Evolutionary conservation across 2,797 vertebrate species (phyloP).

Genomic region (Neostethus bicornis): DNA sequence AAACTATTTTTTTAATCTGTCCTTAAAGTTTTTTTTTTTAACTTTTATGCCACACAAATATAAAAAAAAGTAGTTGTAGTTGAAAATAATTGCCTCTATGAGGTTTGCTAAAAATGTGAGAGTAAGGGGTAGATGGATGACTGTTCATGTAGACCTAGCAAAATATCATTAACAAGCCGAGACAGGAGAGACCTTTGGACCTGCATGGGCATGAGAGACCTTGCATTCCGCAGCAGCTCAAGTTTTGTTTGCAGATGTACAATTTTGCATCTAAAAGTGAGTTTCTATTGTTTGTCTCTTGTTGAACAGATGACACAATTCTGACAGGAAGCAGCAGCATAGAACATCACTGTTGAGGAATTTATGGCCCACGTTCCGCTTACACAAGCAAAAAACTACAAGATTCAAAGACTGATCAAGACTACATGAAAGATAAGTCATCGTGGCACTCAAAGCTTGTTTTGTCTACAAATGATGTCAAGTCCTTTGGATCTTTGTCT

Average conservation of each 20-base stretch:
- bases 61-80: slow-evolving; percentile 1
- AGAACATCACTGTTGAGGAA: slow-evolving; percentile 66
- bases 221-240: slow-evolving; percentile 53
- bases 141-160: slow-evolving; percentile 12
- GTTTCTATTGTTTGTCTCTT: slow-evolving; percentile 48
- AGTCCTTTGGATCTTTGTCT: slow-evolving; percentile 62
- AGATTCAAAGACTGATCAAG: slow-evolving; percentile 38
- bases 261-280: slow-evolving; percentile 50
- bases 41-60: slow-evolving; percentile 1
- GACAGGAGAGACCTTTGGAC: slow-evolving; percentile 61
- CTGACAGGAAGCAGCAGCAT: slow-evolving; percentile 69
- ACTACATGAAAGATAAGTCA: slow-evolving; percentile 49
- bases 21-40: no score
- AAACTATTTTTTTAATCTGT: no score
- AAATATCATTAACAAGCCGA: slow-evolving; percentile 50
- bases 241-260: slow-evolving; percentile 47
- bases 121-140: no score
- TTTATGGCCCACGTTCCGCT: slow-evolving; percentile 28
- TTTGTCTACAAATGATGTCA: slow-evolving; percentile 73
- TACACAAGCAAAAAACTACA: slow-evolving; percentile 23
- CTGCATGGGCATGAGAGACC: slow-evolving; percentile 61
- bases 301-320: slow-evolving; percentile 35
- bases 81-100: no score
- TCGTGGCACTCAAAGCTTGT: slow-evolving; percentile 64
- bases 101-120: no score